Conservation (phyloP, 1,140 invertebrate genomes). For the Drosophila rufa region DNA sequence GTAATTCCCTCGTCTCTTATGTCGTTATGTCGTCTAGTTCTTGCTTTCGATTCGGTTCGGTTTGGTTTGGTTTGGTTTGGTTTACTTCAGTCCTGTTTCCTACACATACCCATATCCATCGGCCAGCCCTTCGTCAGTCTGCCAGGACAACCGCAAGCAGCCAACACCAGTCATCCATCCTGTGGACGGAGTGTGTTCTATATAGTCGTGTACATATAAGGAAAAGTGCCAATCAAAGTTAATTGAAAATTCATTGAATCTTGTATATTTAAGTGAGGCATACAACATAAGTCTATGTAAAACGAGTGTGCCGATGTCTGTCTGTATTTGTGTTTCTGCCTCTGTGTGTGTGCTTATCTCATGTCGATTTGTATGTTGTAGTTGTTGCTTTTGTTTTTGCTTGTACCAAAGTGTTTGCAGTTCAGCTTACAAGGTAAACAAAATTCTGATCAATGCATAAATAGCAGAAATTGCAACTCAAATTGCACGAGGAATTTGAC, state of each 20-base stretch:
- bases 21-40: slow-evolving; percentile 28
- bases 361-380: slow-evolving; percentile 35
- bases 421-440: slow-evolving; percentile 79
- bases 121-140: neutral
- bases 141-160: slow-evolving; percentile 40
- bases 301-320: slow-evolving; percentile 17
- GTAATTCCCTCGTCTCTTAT: slow-evolving; percentile 39
- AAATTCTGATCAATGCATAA: slow-evolving; percentile 72
- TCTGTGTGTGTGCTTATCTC: slow-evolving; percentile 29
- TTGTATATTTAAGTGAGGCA: slow-evolving; percentile 78
- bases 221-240: slow-evolving; percentile 83
- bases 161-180: slow-evolving; percentile 35
- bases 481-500: slow-evolving; percentile 15
- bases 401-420: slow-evolving; percentile 54
- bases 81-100: neutral
- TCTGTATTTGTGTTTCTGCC: slow-evolving; percentile 12
- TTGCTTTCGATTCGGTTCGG: slow-evolving; percentile 12
- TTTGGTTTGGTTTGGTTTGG: slow-evolving; percentile 17
- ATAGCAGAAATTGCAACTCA: slow-evolving; percentile 42
- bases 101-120: neutral
- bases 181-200: slow-evolving; percentile 38
- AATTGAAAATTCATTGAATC: slow-evolving; percentile 83
- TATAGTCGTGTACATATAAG: slow-evolving; percentile 41
- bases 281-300: slow-evolving; percentile 63
- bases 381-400: slow-evolving; percentile 39